A percentile compares a stretch with the other conserved stretches of the same genome.
Conservation (phyloP, 2,888 invertebrate species). For the Acanthosepion lycidas region DNA sequence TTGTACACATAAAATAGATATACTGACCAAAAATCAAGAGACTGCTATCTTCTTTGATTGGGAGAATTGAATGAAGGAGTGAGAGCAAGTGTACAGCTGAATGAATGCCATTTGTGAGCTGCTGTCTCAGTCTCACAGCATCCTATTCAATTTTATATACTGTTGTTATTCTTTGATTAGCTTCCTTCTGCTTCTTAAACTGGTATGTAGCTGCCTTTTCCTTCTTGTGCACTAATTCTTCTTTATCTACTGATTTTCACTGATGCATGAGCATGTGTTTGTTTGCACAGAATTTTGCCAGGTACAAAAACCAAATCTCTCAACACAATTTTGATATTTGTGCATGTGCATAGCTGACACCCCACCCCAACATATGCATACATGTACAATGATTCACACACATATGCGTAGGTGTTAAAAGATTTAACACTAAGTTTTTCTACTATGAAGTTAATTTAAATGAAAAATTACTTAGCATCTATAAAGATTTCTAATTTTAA, state of each 20-base stretch:
- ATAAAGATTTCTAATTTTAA: too few relatives aligned
- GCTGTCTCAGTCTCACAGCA: not conserved
- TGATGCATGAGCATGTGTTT: not conserved
- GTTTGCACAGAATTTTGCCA: not conserved
- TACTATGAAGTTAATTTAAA: too few relatives aligned
- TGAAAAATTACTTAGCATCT: too few relatives aligned
- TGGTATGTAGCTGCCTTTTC: not conserved
- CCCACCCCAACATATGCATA: not conserved
- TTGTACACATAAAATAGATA: not conserved
- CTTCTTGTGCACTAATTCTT: not conserved
- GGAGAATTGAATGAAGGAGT: not conserved
- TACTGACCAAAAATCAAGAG: constrained; percentile 21
- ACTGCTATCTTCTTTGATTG: constrained; percentile 10
- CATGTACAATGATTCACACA: not conserved
- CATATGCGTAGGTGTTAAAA: too few relatives aligned
- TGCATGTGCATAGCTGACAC: not conserved
- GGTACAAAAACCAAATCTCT: not conserved
- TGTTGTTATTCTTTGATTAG: not conserved
- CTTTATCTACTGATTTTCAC: not conserved
- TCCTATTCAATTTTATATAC: constrained; percentile 12
- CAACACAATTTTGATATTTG: not conserved
- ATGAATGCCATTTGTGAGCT: not conserved
- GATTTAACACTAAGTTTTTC: too few relatives aligned
- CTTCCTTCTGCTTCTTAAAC: not conserved
- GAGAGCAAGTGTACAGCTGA: not conserved